Evolutionary conservation across 2,113 vertebrate species (phyloP).

Genomic region (Falco punctatus): DNA sequence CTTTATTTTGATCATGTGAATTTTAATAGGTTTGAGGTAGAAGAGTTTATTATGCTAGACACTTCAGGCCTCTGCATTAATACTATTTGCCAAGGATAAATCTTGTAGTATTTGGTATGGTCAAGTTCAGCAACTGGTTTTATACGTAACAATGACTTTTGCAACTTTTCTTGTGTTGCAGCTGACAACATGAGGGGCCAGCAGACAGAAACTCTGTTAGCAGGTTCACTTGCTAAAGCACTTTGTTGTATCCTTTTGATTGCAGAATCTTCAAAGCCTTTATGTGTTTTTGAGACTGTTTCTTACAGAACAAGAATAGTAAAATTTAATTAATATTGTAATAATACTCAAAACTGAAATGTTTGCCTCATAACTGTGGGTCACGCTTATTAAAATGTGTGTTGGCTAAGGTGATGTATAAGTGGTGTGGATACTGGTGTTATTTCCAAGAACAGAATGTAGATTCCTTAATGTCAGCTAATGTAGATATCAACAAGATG

Average conservation of each 20-base stretch:
- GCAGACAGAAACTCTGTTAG: slow-evolving; percentile 90
- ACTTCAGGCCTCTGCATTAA: not conserved
- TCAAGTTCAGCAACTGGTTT: not conserved
- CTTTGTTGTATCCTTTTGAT: slow-evolving; percentile 95
- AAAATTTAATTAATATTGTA: not conserved
- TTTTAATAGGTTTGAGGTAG: not conserved
- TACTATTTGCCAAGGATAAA: not conserved
- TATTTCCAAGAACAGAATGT: not conserved
- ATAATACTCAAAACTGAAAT: not conserved
- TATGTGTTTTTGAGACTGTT: not conserved
- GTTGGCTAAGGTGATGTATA: not conserved
- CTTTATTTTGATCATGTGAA: not conserved
- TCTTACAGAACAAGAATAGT: not conserved
- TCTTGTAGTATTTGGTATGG: not conserved
- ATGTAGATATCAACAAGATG: slow-evolving; percentile 89
- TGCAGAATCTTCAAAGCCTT: not conserved
- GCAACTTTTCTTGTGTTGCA: slow-evolving; percentile 59
- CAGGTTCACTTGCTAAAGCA: slow-evolving; percentile 94
- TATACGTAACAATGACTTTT: not conserved
- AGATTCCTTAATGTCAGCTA: slow-evolving; percentile 68
- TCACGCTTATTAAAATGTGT: not conserved
- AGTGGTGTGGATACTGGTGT: not conserved
- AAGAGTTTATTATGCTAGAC: not conserved
- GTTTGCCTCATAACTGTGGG: not conserved
- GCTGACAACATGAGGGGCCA: slow-evolving; percentile 89